Conservation (phyloP, 2,888 invertebrate species). For the Drosophila flavopinicola region DNA sequence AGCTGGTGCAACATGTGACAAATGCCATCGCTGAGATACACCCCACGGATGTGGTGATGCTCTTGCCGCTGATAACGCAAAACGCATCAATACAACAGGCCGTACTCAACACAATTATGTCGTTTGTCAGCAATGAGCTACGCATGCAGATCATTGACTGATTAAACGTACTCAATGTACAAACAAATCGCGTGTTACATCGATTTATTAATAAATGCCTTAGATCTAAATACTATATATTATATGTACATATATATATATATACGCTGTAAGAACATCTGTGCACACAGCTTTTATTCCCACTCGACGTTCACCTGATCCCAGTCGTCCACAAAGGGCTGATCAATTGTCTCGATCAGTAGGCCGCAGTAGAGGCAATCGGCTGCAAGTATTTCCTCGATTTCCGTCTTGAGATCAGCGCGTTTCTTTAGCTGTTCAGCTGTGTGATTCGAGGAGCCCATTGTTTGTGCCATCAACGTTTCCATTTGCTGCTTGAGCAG, state of each 20-base stretch:
- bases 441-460: conserved; percentile 59
- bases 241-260: too few relatives aligned
- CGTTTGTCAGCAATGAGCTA: conserved; percentile 82
- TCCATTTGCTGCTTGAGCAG: conserved; percentile 82
- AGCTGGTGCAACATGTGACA: conserved; percentile 75
- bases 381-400: conserved; percentile 94
- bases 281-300: conserved; percentile 87
- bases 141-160: conserved; percentile 80
- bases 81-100: conserved; percentile 77
- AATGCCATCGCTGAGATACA: conserved; percentile 78
- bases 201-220: conserved; percentile 29
- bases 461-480: conserved; percentile 71
- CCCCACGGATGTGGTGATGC: conserved; percentile 76
- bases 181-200: too few relatives aligned
- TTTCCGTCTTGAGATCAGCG: conserved; percentile 90
- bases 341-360: conserved; percentile 95
- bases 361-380: conserved; percentile 98
- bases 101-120: conserved; percentile 75
- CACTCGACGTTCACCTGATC: conserved; percentile 93
- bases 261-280: neutral
- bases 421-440: conserved; percentile 76
- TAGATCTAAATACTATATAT: conserved; percentile 13
- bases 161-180: conserved; percentile 19
- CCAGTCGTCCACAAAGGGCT: conserved; percentile 93
- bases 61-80: conserved; percentile 79